phyloP scores from a whole-genome alignment of 2,888 invertebrate species.

The Drosophila stalkeri region DNA sequence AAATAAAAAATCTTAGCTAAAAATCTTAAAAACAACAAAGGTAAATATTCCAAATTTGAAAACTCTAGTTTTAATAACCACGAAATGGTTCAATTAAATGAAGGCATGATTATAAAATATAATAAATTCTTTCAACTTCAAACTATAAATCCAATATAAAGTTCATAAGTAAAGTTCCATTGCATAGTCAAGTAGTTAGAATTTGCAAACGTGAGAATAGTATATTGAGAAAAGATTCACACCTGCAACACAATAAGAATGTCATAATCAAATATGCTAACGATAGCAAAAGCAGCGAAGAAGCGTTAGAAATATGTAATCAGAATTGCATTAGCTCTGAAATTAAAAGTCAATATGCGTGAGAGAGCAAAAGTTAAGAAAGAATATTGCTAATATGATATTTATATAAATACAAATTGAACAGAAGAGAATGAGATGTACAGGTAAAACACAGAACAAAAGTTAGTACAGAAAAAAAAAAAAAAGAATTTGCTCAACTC shows the following conservation, averaged over 20 bases:
- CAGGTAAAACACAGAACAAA: neutral
- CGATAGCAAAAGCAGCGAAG: neutral
- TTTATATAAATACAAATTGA: neutral
- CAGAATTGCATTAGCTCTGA: conserved; percentile 6
- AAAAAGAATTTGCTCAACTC: neutral
- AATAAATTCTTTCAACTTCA: neutral
- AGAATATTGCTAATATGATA: neutral
- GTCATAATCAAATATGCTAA: neutral
- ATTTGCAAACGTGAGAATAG: neutral
- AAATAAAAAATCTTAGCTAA: too few relatives aligned
- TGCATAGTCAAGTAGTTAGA: neutral
- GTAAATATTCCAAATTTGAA: too few relatives aligned
- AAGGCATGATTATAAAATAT: too few relatives aligned
- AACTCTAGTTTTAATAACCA: accelerated
- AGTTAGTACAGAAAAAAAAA: too few relatives aligned
- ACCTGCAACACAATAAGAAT: conserved; percentile 3
- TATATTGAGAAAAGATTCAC: neutral
- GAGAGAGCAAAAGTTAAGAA: neutral
- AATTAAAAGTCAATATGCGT: neutral
- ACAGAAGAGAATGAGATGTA: neutral
- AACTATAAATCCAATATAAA: neutral
- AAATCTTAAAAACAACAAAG: too few relatives aligned
- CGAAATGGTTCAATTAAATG: too few relatives aligned
- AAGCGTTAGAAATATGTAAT: neutral
- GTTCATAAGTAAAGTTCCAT: neutral